Evolutionary conservation across 2,113 vertebrate species (phyloP).

Genomic region (Pomatorhinus ruficollis): DNA sequence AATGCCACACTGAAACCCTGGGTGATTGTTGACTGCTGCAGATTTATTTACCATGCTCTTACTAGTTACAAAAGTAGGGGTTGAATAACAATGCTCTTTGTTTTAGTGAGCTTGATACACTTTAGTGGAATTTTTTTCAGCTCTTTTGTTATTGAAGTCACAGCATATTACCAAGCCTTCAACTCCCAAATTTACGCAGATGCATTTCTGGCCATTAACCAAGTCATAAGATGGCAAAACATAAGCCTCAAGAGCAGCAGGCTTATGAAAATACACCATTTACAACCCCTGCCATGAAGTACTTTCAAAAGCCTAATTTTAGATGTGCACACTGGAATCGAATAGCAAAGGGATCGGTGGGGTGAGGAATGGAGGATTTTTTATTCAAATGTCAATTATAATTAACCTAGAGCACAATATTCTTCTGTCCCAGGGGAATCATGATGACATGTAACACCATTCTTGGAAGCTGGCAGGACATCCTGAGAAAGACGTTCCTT

Average conservation of each 20-base stretch:
- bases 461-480: not conserved
- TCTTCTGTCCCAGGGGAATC: not conserved
- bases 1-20: not conserved
- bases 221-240: slow-evolving; percentile 37
- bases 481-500: not conserved
- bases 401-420: not conserved
- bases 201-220: not conserved
- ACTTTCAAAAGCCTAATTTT: slow-evolving; percentile 30
- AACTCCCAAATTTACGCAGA: not conserved
- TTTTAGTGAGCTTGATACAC: not conserved
- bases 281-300: not conserved
- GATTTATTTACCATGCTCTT: not conserved
- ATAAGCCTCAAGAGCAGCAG: slow-evolving; percentile 6
- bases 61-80: not conserved
- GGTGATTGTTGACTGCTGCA: not conserved
- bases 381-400: slow-evolving; percentile 23
- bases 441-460: not conserved
- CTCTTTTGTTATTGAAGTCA: not conserved
- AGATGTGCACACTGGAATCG: not conserved
- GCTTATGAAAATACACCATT: slow-evolving; percentile 21
- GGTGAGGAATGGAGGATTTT: not conserved
- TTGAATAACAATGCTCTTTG: slow-evolving; percentile 24
- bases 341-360: not conserved
- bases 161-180: not conserved
- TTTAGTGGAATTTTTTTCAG: slow-evolving; percentile 25